Conservation (phyloP, 2,797 vertebrate genomes). For the Alcedo atthis region DNA sequence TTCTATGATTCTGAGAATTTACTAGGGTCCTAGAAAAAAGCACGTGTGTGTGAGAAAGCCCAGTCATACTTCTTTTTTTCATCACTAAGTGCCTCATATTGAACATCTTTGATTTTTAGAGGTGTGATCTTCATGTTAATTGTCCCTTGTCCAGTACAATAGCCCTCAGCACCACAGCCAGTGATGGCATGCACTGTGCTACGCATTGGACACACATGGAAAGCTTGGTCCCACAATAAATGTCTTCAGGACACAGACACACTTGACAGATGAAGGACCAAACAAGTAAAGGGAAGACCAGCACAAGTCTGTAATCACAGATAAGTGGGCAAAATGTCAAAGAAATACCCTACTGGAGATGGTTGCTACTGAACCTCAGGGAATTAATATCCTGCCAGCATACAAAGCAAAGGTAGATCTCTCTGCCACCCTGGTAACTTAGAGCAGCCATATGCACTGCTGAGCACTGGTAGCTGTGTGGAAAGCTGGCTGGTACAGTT, state of each 20-base stretch:
- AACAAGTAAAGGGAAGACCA: background rate
- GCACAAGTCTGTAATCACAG: background rate
- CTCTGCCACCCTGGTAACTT: background rate
- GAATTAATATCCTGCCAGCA: background rate
- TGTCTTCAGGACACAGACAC: background rate
- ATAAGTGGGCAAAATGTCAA: slow-evolving; percentile 19
- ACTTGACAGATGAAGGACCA: background rate
- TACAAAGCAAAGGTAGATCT: slow-evolving; percentile 27
- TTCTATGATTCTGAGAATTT: background rate
- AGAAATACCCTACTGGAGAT: background rate
- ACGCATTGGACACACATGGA: background rate
- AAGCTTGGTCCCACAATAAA: background rate
- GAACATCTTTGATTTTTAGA: background rate
- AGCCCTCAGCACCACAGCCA: background rate
- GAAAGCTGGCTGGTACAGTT: background rate
- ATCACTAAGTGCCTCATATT: background rate
- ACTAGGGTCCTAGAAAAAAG: background rate
- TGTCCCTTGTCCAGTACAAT: background rate
- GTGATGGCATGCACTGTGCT: background rate
- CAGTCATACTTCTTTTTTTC: background rate
- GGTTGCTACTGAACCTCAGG: background rate
- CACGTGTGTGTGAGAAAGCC: background rate
- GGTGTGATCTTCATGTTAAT: background rate
- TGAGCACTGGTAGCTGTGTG: background rate
- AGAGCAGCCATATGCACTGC: background rate